These are phyloP conservation scores for Semotilus atromaculatus DNA, from an alignment of 2,797 vertebrate genomes.

Conservation along the genomic window DNA sequence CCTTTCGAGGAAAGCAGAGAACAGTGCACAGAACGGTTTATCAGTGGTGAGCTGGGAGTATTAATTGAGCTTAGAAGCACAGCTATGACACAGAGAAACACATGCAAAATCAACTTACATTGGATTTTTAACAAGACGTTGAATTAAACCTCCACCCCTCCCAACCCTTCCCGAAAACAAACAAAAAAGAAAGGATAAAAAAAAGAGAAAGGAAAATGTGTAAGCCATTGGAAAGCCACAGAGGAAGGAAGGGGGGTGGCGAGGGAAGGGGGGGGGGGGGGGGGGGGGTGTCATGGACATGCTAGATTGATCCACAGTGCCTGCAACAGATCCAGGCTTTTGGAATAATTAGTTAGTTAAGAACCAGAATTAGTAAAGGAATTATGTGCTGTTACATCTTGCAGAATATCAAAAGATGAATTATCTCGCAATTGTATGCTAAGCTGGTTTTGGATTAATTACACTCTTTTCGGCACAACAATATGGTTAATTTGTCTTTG, in stretches of 20 bases:
- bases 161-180: slow-evolving; percentile 44
- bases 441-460: slow-evolving; percentile 68
- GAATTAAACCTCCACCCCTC: slow-evolving; percentile 59
- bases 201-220: slow-evolving; percentile 81
- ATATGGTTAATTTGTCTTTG: slow-evolving; percentile 35
- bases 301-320: slow-evolving; percentile 86
- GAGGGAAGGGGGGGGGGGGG: slow-evolving; percentile 38
- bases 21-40: slow-evolving; percentile 78
- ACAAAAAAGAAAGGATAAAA: slow-evolving; percentile 60
- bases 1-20: slow-evolving; percentile 72
- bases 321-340: slow-evolving; percentile 68
- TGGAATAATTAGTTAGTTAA: slow-evolving; percentile 57
- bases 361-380: slow-evolving; percentile 65
- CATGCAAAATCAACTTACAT: slow-evolving; percentile 83
- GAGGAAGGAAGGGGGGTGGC: slow-evolving; percentile 68
- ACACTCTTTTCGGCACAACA: slow-evolving; percentile 24
- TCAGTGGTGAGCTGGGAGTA: slow-evolving; percentile 81
- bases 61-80: slow-evolving; percentile 84
- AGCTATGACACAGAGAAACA: slow-evolving; percentile 82
- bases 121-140: slow-evolving; percentile 60
- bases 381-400: slow-evolving; percentile 60
- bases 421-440: slow-evolving; percentile 77
- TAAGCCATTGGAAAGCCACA: slow-evolving; percentile 86
- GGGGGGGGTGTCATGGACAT: slow-evolving; percentile 78
- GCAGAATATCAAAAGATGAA: slow-evolving; percentile 57